Conservation (phyloP, 2,797 vertebrate genomes). For the Pangasius macronema region DNA sequence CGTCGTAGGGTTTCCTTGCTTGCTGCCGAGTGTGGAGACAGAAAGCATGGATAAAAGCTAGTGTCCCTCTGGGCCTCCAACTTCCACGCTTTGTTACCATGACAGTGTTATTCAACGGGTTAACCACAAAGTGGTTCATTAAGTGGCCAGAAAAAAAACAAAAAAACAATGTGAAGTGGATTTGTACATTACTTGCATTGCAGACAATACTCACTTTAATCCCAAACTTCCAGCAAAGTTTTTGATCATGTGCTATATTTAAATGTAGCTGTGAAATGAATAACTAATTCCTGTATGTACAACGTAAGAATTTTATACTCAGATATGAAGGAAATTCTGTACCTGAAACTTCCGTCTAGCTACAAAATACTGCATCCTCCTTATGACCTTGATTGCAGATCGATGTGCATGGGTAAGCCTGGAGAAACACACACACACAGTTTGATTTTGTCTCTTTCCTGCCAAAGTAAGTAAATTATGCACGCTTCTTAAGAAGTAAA, state of each 20-base stretch:
- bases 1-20: constrained; percentile 77
- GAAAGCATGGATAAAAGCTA: constrained; percentile 39
- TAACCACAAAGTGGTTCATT: not conserved
- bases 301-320: not conserved
- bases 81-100: constrained; percentile 64
- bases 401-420: constrained; percentile 85
- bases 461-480: not conserved
- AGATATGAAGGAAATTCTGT: constrained; percentile 41
- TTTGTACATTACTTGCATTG: not conserved
- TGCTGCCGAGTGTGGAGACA: constrained; percentile 65
- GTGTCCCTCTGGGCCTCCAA: constrained; percentile 59
- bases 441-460: constrained; percentile 4
- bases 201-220: not conserved
- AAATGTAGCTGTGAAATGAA: not conserved
- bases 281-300: not conserved
- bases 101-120: constrained; percentile 32
- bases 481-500: not conserved
- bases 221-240: not conserved
- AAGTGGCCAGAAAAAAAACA: not conserved
- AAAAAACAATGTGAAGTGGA: not conserved
- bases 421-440: constrained; percentile 52
- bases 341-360: constrained; percentile 91
- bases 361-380: constrained; percentile 90
- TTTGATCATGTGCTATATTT: not conserved
- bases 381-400: constrained; percentile 85